phyloP scores from a whole-genome alignment of 1,140 invertebrate genomes.

The Trichonephila clavata region DNA sequence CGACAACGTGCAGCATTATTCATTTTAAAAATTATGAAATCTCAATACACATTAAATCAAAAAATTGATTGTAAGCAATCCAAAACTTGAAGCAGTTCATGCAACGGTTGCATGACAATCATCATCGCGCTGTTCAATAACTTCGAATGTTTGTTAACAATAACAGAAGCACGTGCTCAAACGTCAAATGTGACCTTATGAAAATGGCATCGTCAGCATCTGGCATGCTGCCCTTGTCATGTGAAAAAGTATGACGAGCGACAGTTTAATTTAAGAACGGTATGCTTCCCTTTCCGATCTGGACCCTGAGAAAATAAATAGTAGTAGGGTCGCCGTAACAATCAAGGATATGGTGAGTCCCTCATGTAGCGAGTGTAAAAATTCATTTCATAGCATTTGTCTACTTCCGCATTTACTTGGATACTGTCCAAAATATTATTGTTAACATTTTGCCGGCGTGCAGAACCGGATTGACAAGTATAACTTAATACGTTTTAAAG shows the following conservation, averaged over 20 bases:
- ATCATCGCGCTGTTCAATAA: neutral
- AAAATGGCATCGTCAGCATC: neutral
- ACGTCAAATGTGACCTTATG: slow-evolving; percentile 12
- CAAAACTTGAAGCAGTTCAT: too few relatives aligned
- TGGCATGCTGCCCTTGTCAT: neutral
- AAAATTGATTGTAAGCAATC: too few relatives aligned
- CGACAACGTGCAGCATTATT: too few relatives aligned
- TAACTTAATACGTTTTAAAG: too few relatives aligned
- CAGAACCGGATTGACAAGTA: too few relatives aligned
- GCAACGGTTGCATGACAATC: too few relatives aligned
- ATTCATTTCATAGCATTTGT: neutral
- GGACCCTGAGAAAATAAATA: slow-evolving; percentile 19
- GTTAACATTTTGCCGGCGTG: too few relatives aligned
- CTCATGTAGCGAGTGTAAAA: neutral
- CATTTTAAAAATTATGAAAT: too few relatives aligned
- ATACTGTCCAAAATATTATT: neutral
- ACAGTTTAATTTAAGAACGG: neutral
- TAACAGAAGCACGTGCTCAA: neutral
- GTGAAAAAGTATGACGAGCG: neutral
- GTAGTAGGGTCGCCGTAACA: neutral
- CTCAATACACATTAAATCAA: too few relatives aligned
- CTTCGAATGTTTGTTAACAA: neutral
- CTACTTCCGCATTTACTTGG: neutral
- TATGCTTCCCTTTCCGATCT: neutral
- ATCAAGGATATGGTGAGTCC: neutral